phyloP scores from a whole-genome alignment of 2,113 vertebrate species.

The Halichoeres trimaculatus region DNA sequence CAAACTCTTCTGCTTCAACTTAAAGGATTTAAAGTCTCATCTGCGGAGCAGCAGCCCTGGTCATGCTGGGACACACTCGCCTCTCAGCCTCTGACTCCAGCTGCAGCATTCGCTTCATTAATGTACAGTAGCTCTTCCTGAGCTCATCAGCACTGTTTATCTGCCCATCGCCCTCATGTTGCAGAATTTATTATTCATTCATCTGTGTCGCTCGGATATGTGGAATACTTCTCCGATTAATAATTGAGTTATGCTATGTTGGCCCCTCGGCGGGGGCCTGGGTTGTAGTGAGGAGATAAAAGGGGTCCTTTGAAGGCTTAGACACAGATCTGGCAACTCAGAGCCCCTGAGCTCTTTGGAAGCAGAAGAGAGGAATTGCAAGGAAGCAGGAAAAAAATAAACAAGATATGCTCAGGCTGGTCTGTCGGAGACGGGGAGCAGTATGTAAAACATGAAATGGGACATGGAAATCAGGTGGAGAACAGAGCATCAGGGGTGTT shows the following conservation, averaged over 20 bases:
- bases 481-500: constrained; percentile 45
- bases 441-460: constrained; percentile 59
- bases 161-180: constrained; percentile 59
- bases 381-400: constrained; percentile 73
- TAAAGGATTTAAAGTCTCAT: constrained; percentile 9
- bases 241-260: constrained; percentile 77
- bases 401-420: constrained; percentile 65
- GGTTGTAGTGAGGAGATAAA: constrained; percentile 72
- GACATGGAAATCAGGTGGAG: constrained; percentile 66
- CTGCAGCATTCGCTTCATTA: constrained; percentile 20
- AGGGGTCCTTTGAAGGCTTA: constrained; percentile 76
- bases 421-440: constrained; percentile 58
- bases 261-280: constrained; percentile 65
- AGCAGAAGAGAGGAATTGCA: constrained; percentile 79
- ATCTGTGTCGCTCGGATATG: constrained; percentile 37
- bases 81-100: not conserved
- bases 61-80: constrained; percentile 6
- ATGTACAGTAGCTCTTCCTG: constrained; percentile 46
- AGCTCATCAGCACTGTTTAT: constrained; percentile 71
- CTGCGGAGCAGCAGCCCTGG: not conserved
- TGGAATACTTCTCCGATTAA: constrained; percentile 72
- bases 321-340: constrained; percentile 75
- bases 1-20: constrained; percentile 18
- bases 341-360: constrained; percentile 81
- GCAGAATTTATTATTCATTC: constrained; percentile 71